Evolutionary conservation across 35 echinoderm and acorn worm species (phyloP), one percentile per base, ranked within the genome.

Genomic region (Ophioderma brevispina): DNA sequence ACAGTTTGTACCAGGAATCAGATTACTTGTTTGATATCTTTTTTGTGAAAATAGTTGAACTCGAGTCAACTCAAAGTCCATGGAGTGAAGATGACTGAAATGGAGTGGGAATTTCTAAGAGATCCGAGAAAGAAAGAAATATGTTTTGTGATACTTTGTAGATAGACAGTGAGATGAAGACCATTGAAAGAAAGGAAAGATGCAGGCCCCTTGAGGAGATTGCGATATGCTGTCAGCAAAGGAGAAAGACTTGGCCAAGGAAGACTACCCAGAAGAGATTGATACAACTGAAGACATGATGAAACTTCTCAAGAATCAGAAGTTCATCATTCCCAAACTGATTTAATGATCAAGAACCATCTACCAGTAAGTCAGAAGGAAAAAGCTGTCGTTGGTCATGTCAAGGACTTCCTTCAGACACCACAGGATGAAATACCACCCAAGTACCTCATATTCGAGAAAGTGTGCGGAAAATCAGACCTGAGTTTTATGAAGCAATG

Each of bases 131-230:
- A 14, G 81, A 42, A 2, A 84, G 81, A 84, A 84, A 84, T 32
- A 84, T 84, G 81, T 19, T 49, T 31, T 46, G 81, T 6, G 39
- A 46, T 46, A 52, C 31, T 84, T 84, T 84, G 38, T 84, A 1
- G 40, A 84, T 32, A 84, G 81, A 55, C 42, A 84, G 50, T 84
- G 81, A n/a, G 81, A 52, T 31, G 42, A 84, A 84, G 55, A 84
- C 38, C n/a, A 84, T 84, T 21, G 39, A 49, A 32, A 46, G 40
- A 33, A 84, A 49, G 30, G 81, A 84, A 21, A 49, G 42, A 32
- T 11, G 23, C 1, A 49, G 81, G 32, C 46, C 55, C n/a, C n/a
- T n/a, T n/a, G n/a, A n/a, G n/a, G n/a, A n/a, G n/a, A n/a, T n/a
- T n/a, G n/a, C n/a, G n/a, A n/a, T n/a, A n/a, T n/a, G n/a, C n/a